phyloP scores from a whole-genome alignment of 2,797 vertebrate species.

The Ctenosaura bakeri region DNA sequence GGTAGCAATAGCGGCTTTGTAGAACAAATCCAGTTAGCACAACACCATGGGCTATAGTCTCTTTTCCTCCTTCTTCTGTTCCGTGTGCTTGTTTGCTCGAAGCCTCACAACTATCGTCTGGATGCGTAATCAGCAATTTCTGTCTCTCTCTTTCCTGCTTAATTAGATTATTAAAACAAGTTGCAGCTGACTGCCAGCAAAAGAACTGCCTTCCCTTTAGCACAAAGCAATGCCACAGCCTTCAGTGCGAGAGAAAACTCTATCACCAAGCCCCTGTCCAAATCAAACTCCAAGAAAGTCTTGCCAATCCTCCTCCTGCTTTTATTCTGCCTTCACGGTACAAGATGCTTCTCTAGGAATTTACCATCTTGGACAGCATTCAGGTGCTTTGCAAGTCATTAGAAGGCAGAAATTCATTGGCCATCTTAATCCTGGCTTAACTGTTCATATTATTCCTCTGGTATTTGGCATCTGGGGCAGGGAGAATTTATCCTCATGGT shows the following conservation, averaged over 20 bases:
- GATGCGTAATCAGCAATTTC: not conserved
- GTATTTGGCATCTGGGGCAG: not conserved
- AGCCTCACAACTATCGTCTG: not conserved
- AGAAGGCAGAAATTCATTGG: not conserved
- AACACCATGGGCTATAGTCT: not conserved
- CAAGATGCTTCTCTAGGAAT: not conserved
- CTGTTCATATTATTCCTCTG: not conserved
- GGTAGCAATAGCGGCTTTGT: not conserved
- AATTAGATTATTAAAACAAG: slow-evolving; percentile 35
- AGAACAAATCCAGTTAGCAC: slow-evolving; percentile 26
- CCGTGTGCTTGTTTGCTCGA: not conserved
- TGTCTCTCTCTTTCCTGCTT: not conserved
- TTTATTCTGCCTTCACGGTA: not conserved
- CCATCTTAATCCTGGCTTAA: not conserved
- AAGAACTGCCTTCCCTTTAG: not conserved
- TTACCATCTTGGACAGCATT: not conserved
- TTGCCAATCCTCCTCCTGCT: not conserved
- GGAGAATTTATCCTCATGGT: not conserved
- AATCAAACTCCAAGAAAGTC: not conserved
- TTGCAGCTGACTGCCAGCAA: not conserved
- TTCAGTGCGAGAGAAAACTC: slow-evolving; percentile 1
- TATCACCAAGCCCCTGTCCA: not conserved
- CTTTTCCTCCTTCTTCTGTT: not conserved
- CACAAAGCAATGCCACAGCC: not conserved
- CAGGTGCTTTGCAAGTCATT: not conserved